These are phyloP conservation scores for Prochilodus magdalenae DNA, from an alignment of 2,113 vertebrate genomes.

Conservation along the genomic window DNA sequence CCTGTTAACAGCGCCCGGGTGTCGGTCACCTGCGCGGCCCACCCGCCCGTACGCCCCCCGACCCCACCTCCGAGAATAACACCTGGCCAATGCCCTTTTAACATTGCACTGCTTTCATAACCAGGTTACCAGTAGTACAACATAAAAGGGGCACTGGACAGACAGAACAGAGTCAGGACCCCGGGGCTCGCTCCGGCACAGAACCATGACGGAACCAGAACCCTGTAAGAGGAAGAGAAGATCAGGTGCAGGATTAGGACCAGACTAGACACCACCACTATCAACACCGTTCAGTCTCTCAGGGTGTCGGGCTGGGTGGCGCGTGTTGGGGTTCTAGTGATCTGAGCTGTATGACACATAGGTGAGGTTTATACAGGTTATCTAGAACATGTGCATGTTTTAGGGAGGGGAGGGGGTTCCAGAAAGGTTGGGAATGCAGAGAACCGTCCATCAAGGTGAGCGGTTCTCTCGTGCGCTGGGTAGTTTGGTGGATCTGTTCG, in stretches of 20 bases:
- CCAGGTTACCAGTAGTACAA: conserved; percentile 81
- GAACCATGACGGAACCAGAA: not conserved
- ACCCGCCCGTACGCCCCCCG: not conserved
- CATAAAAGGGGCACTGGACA: conserved; percentile 85
- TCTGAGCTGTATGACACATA: too few species aligned
- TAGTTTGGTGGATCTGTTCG: too few species aligned
- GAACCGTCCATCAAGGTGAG: too few species aligned
- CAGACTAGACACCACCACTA: too few species aligned
- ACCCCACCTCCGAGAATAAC: conserved; percentile 54
- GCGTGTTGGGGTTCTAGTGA: too few species aligned
- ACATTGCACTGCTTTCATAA: conserved; percentile 85
- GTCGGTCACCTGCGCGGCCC: not conserved
- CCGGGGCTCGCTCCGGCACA: not conserved
- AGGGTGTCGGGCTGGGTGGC: too few species aligned
- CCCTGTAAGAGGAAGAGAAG: not conserved
- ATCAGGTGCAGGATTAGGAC: not conserved
- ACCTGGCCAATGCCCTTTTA: conserved; percentile 87
- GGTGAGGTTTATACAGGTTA: too few species aligned
- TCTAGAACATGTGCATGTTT: too few species aligned
- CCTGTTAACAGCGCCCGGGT: conserved; percentile 79
- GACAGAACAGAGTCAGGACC: conserved; percentile 58
- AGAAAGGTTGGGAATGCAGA: too few species aligned
- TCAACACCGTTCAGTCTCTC: too few species aligned
- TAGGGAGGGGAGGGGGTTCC: too few species aligned
- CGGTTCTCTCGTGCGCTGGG: too few species aligned